phyloP scores from a whole-genome alignment of 53 echinoderm and acorn worm species.

The Astropecten irregularis region DNA sequence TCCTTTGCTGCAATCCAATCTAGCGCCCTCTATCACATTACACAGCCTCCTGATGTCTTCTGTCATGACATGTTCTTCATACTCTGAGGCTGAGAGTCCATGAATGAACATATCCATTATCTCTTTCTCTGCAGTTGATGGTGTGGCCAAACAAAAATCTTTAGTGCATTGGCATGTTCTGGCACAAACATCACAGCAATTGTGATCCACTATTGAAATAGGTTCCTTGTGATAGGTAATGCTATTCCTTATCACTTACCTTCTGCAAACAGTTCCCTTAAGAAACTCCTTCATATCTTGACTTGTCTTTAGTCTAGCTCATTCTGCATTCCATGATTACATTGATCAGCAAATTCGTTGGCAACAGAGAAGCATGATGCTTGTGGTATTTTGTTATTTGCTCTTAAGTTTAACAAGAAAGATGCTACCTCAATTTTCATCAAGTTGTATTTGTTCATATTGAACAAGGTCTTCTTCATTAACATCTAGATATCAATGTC shows the following conservation, averaged over 20 bases:
- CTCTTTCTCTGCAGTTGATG: neutral
- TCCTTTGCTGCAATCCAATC: too few relatives aligned
- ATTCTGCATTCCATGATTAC: too few relatives aligned
- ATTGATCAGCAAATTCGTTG: too few relatives aligned
- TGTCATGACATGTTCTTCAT: neutral
- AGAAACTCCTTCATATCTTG: neutral
- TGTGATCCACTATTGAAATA: neutral
- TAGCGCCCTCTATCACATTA: too few relatives aligned
- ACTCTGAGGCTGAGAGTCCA: neutral
- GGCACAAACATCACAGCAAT: constrained; percentile 45
- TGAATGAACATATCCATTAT: neutral
- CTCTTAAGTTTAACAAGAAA: too few relatives aligned
- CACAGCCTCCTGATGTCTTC: neutral
- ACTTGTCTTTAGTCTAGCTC: neutral
- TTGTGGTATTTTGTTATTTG: too few relatives aligned
- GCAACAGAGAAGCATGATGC: too few relatives aligned
- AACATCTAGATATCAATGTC: too few relatives aligned
- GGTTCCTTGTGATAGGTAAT: neutral
- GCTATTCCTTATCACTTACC: neutral
- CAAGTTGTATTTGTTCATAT: too few relatives aligned
- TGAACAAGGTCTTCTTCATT: too few relatives aligned
- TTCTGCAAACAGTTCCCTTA: neutral
- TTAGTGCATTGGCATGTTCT: neutral
- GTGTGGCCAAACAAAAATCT: neutral
- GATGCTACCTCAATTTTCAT: too few relatives aligned